A percentile compares a stretch with the other conserved stretches of the same genome.
Evolutionary conservation across 2,113 vertebrate species (phyloP).

Genomic region (Clinocottus analis): DNA sequence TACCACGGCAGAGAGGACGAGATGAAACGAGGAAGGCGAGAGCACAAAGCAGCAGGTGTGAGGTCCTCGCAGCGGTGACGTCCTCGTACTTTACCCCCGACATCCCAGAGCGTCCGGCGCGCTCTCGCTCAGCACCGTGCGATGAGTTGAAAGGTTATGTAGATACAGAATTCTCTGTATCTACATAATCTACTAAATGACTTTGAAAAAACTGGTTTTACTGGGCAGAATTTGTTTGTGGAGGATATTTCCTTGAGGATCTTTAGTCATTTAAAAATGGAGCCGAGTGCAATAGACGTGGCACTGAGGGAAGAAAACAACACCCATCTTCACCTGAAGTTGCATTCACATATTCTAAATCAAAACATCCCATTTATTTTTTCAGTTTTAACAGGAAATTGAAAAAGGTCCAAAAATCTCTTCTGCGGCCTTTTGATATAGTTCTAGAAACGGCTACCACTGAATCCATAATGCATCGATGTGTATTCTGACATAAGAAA

Average conservation of each 20-base stretch:
- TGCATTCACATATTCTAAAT: not conserved
- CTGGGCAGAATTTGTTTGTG: not conserved
- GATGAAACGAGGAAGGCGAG: conserved; percentile 38
- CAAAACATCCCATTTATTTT: not conserved
- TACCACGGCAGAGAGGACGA: not conserved
- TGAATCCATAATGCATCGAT: not conserved
- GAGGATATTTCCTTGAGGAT: conserved; percentile 2
- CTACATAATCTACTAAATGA: not conserved
- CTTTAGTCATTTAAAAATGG: conserved; percentile 12
- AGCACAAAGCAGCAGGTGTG: conserved; percentile 54
- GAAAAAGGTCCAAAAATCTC: not conserved
- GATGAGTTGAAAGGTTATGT: not conserved
- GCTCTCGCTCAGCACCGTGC: not conserved
- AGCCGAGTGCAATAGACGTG: not conserved
- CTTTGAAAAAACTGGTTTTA: not conserved
- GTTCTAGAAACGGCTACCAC: not conserved
- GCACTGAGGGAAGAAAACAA: not conserved
- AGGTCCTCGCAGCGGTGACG: conserved; percentile 10
- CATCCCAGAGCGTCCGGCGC: no score
- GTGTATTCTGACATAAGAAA: no score
- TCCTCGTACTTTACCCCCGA: conserved; percentile 36
- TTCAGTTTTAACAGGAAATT: no score
- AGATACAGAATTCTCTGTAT: no score
- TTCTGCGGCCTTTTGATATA: not conserved
- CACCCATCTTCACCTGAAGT: not conserved